Conservation (phyloP, 2,888 invertebrate species). For the Dinocampus coccinellae region DNA sequence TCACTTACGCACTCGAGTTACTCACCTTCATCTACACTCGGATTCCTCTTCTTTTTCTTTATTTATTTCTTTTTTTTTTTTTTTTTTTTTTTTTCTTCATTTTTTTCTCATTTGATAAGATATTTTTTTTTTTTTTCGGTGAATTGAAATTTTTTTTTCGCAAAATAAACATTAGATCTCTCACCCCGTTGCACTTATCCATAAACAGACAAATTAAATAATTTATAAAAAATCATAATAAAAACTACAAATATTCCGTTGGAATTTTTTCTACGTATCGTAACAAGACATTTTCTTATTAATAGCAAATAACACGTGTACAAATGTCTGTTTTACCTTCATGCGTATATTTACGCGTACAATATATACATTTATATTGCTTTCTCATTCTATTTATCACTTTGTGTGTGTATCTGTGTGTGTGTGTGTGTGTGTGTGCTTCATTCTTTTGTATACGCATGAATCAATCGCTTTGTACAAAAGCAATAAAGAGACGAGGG, state of each 20-base stretch:
- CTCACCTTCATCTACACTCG: slow-evolving; percentile 6
- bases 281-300: neutral
- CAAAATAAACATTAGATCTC: too few relatives aligned
- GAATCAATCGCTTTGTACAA: neutral
- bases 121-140: neutral
- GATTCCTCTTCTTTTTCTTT: neutral
- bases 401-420: too few relatives aligned
- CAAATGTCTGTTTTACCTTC: neutral
- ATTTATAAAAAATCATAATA: neutral
- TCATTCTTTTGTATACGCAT: neutral
- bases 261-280: neutral
- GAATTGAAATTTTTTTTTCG: too few relatives aligned
- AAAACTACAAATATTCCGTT: neutral
- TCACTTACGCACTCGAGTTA: too few relatives aligned
- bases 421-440: too few relatives aligned
- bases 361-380: neutral
- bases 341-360: neutral
- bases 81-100: neutral
- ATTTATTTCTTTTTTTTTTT: neutral
- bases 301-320: slow-evolving; percentile 2
- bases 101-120: neutral
- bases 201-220: too few relatives aligned
- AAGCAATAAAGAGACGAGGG: slow-evolving; percentile 15
- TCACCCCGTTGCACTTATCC: too few relatives aligned
- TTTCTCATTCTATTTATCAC: neutral